Evolutionary conservation across 2,888 invertebrate species (phyloP).

Genomic region (Ceriagrion tenellum): DNA sequence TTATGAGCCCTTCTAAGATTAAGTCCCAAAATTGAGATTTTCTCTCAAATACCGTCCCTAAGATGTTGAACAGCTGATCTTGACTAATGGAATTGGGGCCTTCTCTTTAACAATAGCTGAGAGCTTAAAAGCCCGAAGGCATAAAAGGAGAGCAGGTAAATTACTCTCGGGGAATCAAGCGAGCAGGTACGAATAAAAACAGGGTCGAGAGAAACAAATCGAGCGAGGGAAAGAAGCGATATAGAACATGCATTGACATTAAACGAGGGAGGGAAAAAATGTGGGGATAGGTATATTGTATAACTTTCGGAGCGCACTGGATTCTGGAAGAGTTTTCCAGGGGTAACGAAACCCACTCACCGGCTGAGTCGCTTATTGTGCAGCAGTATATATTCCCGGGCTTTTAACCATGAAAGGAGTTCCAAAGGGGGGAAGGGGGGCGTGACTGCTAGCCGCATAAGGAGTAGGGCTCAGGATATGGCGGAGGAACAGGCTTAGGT

Average conservation of each 20-base stretch:
- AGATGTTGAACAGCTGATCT: not conserved
- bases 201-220: not conserved
- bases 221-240: not conserved
- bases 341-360: not conserved
- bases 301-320: not conserved
- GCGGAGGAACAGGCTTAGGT: too few species aligned
- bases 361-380: not conserved
- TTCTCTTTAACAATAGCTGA: not conserved
- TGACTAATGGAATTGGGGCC: not conserved
- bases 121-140: not conserved
- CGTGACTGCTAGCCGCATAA: not conserved
- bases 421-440: not conserved
- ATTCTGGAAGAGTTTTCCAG: not conserved
- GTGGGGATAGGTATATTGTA: not conserved
- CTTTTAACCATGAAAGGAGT: slow-evolving; percentile 17
- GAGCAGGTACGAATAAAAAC: not conserved
- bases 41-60: not conserved
- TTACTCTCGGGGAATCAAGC: not conserved
- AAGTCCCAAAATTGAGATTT: not conserved
- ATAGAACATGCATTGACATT: not conserved
- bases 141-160: not conserved
- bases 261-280: not conserved
- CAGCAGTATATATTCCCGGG: not conserved
- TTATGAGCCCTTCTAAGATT: not conserved
- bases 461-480: too few species aligned